Percentiles rank a stretch among this genome's conserved stretches.
Evolutionary conservation across 2,888 invertebrate genomes (phyloP).

Genomic region (Acronicta alni): DNA sequence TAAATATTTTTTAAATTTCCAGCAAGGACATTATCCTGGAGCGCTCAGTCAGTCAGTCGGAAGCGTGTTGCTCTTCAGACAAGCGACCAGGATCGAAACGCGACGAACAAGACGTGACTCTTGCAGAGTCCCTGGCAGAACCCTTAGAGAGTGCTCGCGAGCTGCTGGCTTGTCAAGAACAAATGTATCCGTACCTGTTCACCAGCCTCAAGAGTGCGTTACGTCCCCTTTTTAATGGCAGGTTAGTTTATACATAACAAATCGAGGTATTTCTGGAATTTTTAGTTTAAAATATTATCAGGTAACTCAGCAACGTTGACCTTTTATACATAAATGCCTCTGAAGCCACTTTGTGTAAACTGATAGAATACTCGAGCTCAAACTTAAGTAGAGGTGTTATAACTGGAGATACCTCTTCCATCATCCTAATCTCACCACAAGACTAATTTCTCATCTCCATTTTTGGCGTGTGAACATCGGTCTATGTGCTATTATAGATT

Average conservation of each 20-base stretch:
- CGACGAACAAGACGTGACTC: conserved; percentile 32
- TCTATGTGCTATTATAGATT: too few relatives aligned
- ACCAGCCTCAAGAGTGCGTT: conserved; percentile 93
- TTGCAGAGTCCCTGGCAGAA: conserved; percentile 55
- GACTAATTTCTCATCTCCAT: too few relatives aligned
- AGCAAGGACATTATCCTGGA: conserved; percentile 70
- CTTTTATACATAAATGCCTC: too few relatives aligned
- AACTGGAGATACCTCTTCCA: too few relatives aligned
- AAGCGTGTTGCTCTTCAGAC: conserved; percentile 62
- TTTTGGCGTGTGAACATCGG: too few relatives aligned
- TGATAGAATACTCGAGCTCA: too few relatives aligned
- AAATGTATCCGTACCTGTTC: conserved; percentile 93
- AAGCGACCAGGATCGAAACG: conserved; percentile 36
- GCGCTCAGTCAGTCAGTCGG: conserved; percentile 63
- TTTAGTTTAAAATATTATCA: not conserved
- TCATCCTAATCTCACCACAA: too few relatives aligned
- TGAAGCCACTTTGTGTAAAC: too few relatives aligned
- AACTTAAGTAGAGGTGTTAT: too few relatives aligned
- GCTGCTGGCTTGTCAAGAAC: conserved; percentile 93
- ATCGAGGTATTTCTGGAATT: not conserved
- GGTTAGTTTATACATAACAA: conserved; percentile 64
- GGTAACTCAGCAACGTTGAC: too few relatives aligned
- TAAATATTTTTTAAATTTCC: conserved; percentile 35
- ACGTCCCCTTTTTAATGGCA: conserved; percentile 92
- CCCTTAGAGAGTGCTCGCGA: conserved; percentile 71